Base-by-base conservation (phyloP, 1,140 invertebrate species). In the Drosophila truncata region DNA sequence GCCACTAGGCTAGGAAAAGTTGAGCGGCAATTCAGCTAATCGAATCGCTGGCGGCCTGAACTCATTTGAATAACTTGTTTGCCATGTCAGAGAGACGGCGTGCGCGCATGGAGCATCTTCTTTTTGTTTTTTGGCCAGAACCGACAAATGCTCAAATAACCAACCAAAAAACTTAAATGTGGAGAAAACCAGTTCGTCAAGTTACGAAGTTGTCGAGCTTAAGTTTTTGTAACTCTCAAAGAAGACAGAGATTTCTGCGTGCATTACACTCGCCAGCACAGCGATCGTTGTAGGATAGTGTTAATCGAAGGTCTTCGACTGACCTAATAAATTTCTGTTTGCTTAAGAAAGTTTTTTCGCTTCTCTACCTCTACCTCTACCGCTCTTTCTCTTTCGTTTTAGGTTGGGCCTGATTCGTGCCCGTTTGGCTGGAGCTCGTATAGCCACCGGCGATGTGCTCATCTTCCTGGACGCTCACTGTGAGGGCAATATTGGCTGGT, bases 401-500 rank as follows among this genome's bases (percentile, higher is more conserved):
- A 95, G 94, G 61, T 94, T 96, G 81, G 98, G 98, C 23, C 93
- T 99, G 25, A 99, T 99, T 91, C 93, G 96, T 44, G 97, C 98
- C 3, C 94, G 98, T 50, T 93, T 99, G 60, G 94, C 94, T 50
- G 98, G 98, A 25, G 97, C 98, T 3, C 94, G 95, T 55, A 93
- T 94, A 49, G 97, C 98, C 9, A 93, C 92, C 4, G 97, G 97
- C 1, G 96, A 98, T 92, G 97, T 98, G 23, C 93, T 99, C 18
- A 94, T 98, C n/a, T 99, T 99, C 93, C 94, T 99, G 39, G 98
- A 99, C 93, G 97, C 98, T n/a, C 98, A 99, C 93, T 99, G 98
- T 94, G 98, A 99, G 95, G 95, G 95, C n/a, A 96, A 95, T 65
- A 85, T 94, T 54, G 94, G 96, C 84, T 98, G 97, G 97, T 94